Base-by-base conservation (phyloP, 2,113 vertebrate species). In the Aldabrachelys gigantea region DNA sequence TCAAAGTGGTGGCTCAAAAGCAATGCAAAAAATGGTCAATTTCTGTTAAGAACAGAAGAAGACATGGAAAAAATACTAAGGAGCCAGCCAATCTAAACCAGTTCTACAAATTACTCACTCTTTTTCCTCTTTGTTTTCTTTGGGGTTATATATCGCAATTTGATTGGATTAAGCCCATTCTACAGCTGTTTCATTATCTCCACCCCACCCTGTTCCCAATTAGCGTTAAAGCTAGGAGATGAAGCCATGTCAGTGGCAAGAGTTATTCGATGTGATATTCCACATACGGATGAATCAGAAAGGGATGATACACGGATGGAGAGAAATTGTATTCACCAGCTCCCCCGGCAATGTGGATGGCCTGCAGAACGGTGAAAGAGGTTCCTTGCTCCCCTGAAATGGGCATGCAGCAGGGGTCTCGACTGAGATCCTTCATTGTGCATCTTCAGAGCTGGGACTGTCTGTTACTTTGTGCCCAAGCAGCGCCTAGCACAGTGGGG, bases 81-180 rank as follows among this genome's bases (percentile, higher is more conserved):
- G 27, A 52, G 57, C 19, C 57, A 57, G 35, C 44, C 84, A 5
- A 47, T 79, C 89, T 75, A 54, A 82, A 80, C 41, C 85, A 57
- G 85, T 3, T 31, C 49, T 75, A 57, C 24, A 69, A 35, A 69
- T 10, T 10, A 79, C 19, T 59, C 54, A 22, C 54, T 91, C 82
- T 16, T 92, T 91, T n/a, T 81, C 49, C 89, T 94, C 62, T 92
- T 86, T 88, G 72, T 50, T 85, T 85, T 95, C 82, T 84, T 16
- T 10, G 91, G 79, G 47, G 89, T 57, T 85, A 85, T 44, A 82
- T 85, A 79, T 47, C 35, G 25, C 90, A 89, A 69, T 41, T 8
- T 85, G 80, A 91, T 82, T 85, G 75, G 85, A 75, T 93, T 84
- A 88, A 83, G 57, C 52, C 84, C 80, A 80, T 59, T 69, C 38